These are phyloP conservation scores for Poeciliopsis turrubarensis DNA, from an alignment of 2,113 vertebrate species.

Conservation along the genomic window DNA sequence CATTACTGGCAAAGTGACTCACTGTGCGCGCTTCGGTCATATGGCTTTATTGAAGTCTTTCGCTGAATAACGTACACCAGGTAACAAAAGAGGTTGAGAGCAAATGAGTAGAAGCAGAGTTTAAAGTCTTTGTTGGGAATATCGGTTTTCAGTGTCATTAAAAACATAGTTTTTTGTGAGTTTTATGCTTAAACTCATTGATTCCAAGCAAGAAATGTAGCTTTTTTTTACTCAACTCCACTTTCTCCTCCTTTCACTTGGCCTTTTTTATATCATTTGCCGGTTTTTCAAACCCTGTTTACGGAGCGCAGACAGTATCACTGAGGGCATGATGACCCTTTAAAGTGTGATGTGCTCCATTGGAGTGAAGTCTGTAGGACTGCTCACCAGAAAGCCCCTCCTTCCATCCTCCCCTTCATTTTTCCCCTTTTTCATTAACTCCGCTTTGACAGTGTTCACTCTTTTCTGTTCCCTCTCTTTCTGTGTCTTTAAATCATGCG, in stretches of 20 bases:
- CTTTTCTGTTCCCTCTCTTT: slow-evolving; percentile 20
- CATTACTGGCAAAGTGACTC: slow-evolving; percentile 50
- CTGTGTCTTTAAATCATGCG: slow-evolving; percentile 33
- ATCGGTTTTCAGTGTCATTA: neutral
- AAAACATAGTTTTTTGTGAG: neutral
- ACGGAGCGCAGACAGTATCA: slow-evolving; percentile 22
- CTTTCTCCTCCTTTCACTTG: neutral
- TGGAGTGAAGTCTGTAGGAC: slow-evolving; percentile 47
- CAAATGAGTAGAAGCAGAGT: slow-evolving; percentile 21
- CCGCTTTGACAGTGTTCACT: slow-evolving; percentile 23
- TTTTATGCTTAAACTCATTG: neutral
- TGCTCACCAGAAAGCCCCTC: slow-evolving; percentile 39
- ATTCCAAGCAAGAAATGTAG: neutral
- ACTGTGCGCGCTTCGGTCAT: slow-evolving; percentile 15
- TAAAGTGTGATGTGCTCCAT: slow-evolving; percentile 46
- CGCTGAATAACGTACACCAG: slow-evolving; percentile 16
- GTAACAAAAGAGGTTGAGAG: slow-evolving; percentile 7
- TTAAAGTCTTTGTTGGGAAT: slow-evolving; percentile 12
- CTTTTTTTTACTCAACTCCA: neutral
- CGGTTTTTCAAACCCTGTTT: slow-evolving; percentile 12
- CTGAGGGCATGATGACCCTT: slow-evolving; percentile 47
- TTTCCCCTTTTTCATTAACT: slow-evolving; percentile 39
- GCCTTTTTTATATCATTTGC: slow-evolving; percentile 10
- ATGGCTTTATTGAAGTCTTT: slow-evolving; percentile 37
- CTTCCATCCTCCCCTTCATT: slow-evolving; percentile 22